phyloP scores from a whole-genome alignment of 92 coral and sea anemone genomes.

The Meandrina meandrites region DNA sequence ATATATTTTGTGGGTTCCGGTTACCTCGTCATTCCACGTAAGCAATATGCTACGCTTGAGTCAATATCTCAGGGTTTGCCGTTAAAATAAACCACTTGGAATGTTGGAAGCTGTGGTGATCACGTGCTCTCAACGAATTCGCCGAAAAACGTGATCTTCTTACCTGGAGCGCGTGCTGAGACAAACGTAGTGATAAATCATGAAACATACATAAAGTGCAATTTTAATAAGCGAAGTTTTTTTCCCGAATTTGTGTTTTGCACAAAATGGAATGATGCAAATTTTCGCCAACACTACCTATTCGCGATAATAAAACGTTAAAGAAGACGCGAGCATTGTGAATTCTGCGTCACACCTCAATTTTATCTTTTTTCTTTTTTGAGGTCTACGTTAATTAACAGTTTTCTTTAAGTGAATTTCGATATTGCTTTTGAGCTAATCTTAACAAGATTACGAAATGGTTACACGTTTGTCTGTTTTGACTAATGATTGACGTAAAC shows the following conservation, averaged over 20 bases:
- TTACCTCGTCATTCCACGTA: background rate
- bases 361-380: background rate
- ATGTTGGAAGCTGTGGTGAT: background rate
- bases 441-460: background rate
- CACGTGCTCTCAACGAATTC: background rate
- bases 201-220: background rate
- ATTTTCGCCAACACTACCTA: background rate
- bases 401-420: background rate
- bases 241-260: background rate
- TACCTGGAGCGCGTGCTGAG: no score
- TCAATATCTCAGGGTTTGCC: background rate
- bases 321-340: background rate
- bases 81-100: background rate
- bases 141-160: background rate
- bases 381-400: background rate
- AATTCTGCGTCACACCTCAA: background rate
- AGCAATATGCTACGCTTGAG: background rate
- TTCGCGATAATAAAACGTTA: background rate
- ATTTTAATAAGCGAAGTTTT: background rate
- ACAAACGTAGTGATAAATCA: background rate
- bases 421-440: constrained; percentile 22
- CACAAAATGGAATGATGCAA: background rate
- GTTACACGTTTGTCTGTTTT: background rate
- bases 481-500: background rate
- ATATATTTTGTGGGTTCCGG: background rate